Evolutionary conservation across 2,888 invertebrate genomes (phyloP).

Genomic region (Orchestes rusci): DNA sequence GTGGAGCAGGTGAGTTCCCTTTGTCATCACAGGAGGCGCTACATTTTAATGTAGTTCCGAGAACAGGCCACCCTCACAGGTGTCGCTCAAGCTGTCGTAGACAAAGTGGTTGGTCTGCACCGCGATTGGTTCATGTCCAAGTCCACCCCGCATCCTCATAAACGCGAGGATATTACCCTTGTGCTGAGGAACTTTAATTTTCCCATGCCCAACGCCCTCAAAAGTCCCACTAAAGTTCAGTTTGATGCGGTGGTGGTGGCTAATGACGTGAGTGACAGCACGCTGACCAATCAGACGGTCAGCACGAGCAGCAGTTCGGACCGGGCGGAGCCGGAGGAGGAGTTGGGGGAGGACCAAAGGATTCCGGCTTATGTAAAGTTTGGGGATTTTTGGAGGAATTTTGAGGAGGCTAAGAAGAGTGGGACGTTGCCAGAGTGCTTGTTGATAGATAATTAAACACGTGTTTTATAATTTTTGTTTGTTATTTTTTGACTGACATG

Average conservation of each 20-base stretch:
- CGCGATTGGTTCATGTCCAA: slow-evolving; percentile 65
- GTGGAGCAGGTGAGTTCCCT: slow-evolving; percentile 57
- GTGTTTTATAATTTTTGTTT: too few relatives aligned
- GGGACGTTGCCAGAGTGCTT: slow-evolving; percentile 64
- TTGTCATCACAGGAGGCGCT: background rate
- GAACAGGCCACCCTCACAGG: slow-evolving; percentile 70
- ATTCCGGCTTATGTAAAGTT: slow-evolving; percentile 83
- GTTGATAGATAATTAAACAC: too few relatives aligned
- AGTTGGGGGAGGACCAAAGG: slow-evolving; percentile 50
- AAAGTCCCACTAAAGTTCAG: slow-evolving; percentile 48
- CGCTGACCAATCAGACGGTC: slow-evolving; percentile 26
- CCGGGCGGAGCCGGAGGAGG: slow-evolving; percentile 46
- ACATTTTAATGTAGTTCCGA: slow-evolving; percentile 52
- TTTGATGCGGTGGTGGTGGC: slow-evolving; percentile 50
- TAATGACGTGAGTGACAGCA: slow-evolving; percentile 23
- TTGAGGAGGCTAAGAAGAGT: slow-evolving; percentile 58
- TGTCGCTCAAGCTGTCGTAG: slow-evolving; percentile 80
- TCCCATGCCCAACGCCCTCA: slow-evolving; percentile 58
- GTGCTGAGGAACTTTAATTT: slow-evolving; percentile 82
- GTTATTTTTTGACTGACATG: too few relatives aligned
- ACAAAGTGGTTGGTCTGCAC: slow-evolving; percentile 77
- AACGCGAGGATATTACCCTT: slow-evolving; percentile 78
- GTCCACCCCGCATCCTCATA: slow-evolving; percentile 44
- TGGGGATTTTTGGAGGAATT: slow-evolving; percentile 66
- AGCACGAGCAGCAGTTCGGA: slow-evolving; percentile 36